Conservation (phyloP, 2,797 vertebrate species). For the Anas acuta region DNA sequence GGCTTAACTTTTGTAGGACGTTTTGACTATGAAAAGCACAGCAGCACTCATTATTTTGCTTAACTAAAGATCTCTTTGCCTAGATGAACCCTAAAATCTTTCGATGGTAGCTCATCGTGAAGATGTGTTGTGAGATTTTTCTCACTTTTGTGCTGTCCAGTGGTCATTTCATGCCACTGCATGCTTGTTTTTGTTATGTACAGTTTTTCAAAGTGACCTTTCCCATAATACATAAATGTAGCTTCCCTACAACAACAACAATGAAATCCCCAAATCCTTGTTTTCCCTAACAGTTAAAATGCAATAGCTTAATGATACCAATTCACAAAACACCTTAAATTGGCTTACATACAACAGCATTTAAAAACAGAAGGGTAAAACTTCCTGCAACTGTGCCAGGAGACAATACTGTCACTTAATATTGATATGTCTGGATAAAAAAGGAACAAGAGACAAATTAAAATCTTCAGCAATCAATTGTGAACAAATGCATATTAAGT, state of each 20-base stretch:
- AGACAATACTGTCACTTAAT: neutral
- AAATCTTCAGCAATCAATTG: neutral
- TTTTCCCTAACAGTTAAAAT: neutral
- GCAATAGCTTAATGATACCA: neutral
- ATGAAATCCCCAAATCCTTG: neutral
- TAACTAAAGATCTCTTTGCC: neutral
- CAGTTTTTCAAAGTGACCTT: neutral
- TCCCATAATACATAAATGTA: neutral
- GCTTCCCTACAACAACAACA: neutral
- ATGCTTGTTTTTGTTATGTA: neutral
- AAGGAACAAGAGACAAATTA: neutral
- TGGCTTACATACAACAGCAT: neutral
- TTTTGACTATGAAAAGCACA: constrained; percentile 53
- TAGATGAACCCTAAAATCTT: neutral
- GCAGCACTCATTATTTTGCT: neutral
- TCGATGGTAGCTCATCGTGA: neutral
- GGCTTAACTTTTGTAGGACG: constrained; percentile 51
- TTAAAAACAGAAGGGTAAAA: neutral
- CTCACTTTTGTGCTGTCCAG: neutral
- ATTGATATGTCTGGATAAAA: neutral
- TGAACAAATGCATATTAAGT: neutral
- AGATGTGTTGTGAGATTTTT: neutral
- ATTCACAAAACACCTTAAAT: neutral
- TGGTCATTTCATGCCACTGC: neutral
- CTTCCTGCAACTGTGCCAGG: neutral